These are phyloP conservation scores for Hydropotes inermis DNA, from an alignment of 2,113 vertebrate species.

Conservation along the genomic window DNA sequence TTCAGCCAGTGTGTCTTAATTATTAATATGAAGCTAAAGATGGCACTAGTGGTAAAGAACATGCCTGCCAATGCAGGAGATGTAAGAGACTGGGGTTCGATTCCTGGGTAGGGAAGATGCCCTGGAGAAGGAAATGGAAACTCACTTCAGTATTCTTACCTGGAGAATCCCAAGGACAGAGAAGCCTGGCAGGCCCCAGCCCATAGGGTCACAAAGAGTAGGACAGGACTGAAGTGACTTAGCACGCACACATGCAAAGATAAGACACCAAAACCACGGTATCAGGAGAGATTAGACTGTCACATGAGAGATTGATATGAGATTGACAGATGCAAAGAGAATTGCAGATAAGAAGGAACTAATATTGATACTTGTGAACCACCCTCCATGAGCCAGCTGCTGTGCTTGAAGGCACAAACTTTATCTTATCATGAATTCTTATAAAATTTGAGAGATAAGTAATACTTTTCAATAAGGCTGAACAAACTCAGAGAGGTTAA, in stretches of 20 bases:
- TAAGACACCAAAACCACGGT: not conserved
- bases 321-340: not conserved
- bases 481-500: not conserved
- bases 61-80: not conserved
- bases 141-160: not conserved
- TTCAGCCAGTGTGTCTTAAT: not conserved
- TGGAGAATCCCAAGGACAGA: not conserved
- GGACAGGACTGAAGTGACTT: not conserved
- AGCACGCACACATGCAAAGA: not conserved
- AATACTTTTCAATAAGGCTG: not conserved
- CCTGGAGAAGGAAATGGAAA: not conserved
- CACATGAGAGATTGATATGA: not conserved
- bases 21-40: not conserved
- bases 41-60: not conserved
- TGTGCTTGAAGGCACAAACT: not conserved
- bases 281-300: not conserved
- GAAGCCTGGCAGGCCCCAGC: not conserved
- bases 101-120: not conserved
- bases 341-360: not conserved
- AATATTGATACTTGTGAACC: not conserved
- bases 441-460: not conserved
- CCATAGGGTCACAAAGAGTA: not conserved
- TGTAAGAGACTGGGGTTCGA: not conserved
- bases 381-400: not conserved
- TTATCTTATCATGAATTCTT: not conserved